Conservation (phyloP, 2,888 invertebrate genomes). For the Imbricaverruca yamaguchii region DNA sequence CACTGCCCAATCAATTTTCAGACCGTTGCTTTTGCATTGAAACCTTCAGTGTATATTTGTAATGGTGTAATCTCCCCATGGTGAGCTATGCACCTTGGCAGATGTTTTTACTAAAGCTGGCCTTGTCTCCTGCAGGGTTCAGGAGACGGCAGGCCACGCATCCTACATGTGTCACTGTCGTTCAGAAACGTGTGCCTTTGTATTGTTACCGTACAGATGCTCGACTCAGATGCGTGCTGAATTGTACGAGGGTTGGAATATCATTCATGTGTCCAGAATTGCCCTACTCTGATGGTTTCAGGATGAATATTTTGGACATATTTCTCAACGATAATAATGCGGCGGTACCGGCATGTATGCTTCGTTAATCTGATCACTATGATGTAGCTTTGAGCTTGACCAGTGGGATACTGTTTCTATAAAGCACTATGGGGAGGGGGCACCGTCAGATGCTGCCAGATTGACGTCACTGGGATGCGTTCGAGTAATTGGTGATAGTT, state of each 20-base stretch:
- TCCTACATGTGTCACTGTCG: constrained; percentile 19
- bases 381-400: no score
- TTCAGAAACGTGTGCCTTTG: background rate
- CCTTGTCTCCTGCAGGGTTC: constrained; percentile 14
- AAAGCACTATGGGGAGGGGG: no score
- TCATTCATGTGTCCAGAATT: background rate
- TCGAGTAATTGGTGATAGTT: no score
- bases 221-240: background rate
- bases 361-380: background rate
- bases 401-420: no score
- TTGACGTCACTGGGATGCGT: no score
- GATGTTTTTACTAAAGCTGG: background rate
- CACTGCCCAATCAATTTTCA: no score
- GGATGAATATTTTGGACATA: background rate
- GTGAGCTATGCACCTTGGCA: no score
- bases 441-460: no score
- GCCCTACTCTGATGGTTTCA: background rate
- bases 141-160: constrained; percentile 15
- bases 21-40: no score
- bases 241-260: constrained; percentile 7
- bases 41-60: no score
- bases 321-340: background rate
- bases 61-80: no score
- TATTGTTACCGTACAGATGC: background rate
- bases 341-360: background rate